Base-by-base conservation (phyloP, 2,797 vertebrate species). In the Toxotes lorentzi region DNA sequence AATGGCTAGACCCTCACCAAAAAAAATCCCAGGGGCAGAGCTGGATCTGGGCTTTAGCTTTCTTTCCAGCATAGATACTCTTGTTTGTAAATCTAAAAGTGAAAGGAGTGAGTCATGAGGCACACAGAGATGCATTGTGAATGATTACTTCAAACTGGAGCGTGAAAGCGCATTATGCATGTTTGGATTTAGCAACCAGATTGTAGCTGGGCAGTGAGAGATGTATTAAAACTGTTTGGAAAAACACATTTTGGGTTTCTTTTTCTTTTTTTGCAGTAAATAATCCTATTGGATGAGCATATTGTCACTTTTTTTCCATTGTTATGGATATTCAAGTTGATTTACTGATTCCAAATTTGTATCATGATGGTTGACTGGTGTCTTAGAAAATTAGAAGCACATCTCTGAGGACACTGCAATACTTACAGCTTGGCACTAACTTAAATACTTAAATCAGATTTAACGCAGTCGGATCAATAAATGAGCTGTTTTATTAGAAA, bases 151-250 rank as follows among this genome's bases (percentile, higher is more conserved):
- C 67, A 63, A 90, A 89, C 69, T 90, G 83, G 88, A 83, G 86
- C 71, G 23, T 91, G 83, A 90, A 88, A 84, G 76, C 47, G 72
- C 71, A 86, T 88, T 88, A 82, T 63, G 65, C 61, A 48, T 71
- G 64, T 87, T 85, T 69, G 72, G 57, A 84, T 82, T 73, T 68
- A 65, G 76, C 47, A 70, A 45, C 64, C 38, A 34, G 34, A 71
- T 66, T 68, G 72, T 4, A n/a, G 68, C 79, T 35, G 47, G 65
- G 67, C 80, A 73, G 58, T 43, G 43, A 61, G 34, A 76, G 21
- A 66, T 27, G 23, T 23, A 9, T 41, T 74, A 40, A 34, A 43
- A 62, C 3, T 24, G 2, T 34, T 9, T 47, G 4, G 1, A 35
- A 61, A 51, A 63, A 5, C 38, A 61, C 5, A 59, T 63, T 69